phyloP scores from a whole-genome alignment of 1,140 invertebrate species.

The Drosophila hydei region DNA sequence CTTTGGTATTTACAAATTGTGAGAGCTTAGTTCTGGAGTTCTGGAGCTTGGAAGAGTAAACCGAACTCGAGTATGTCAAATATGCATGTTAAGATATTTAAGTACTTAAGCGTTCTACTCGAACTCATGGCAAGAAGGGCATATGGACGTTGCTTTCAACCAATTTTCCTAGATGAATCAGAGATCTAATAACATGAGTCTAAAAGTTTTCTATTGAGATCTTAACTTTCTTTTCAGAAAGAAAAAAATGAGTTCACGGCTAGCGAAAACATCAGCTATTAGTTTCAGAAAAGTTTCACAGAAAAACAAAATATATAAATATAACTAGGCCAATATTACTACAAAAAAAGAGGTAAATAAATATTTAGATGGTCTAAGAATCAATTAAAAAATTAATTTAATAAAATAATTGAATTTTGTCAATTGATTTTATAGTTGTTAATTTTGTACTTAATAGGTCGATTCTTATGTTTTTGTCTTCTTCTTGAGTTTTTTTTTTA shows the following conservation, averaged over 20 bases:
- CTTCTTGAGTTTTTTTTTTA: not conserved
- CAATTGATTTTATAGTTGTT: constrained; percentile 34
- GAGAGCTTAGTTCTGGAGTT: constrained; percentile 24
- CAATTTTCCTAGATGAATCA: not conserved
- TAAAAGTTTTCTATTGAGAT: constrained; percentile 31
- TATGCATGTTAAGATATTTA: constrained; percentile 24
- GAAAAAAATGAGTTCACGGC: constrained; percentile 27
- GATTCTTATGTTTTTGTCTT: constrained; percentile 32
- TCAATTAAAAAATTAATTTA: not conserved
- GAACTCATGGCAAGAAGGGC: constrained; percentile 21
- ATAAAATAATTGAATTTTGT: constrained; percentile 26
- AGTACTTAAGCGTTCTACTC: constrained; percentile 7
- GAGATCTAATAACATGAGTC: constrained; percentile 1
- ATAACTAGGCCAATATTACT: constrained; percentile 26
- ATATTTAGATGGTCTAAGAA: too few species aligned
- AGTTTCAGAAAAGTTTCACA: constrained; percentile 1
- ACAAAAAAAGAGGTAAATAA: not conserved
- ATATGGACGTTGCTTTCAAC: constrained; percentile 31
- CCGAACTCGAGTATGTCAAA: constrained; percentile 41
- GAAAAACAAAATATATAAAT: constrained; percentile 1
- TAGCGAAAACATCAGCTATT: constrained; percentile 18
- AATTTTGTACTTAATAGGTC: constrained; percentile 59
- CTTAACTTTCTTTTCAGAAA: constrained; percentile 18
- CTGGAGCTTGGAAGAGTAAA: constrained; percentile 60
- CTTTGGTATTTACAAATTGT: constrained; percentile 30